Evolutionary conservation across 2,888 invertebrate genomes (phyloP), one percentile per base, ranked within the genome.

Genomic region (Pantelozetes paolii): DNA sequence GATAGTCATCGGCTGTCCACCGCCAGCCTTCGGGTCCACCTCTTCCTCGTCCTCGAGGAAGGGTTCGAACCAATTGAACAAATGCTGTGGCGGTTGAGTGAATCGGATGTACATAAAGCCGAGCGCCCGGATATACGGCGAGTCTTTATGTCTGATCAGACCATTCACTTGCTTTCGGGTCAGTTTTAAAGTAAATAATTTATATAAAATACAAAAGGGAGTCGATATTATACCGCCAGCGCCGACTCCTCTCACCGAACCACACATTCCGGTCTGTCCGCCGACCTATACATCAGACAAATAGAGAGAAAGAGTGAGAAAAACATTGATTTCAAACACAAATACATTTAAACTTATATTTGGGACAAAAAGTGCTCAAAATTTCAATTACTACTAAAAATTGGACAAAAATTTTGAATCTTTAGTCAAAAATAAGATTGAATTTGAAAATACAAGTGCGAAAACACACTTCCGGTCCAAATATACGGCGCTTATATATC

Each of bases 221-320:
- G 98, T 97, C n/a, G 97, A 97, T 26, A 99, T 98, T 76, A 99
- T 98, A 71, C 99, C 99, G 72, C 99, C 99, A 54, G 98, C 98
- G 50, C 99, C 99, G 40, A 99, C 99, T 36, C 99, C 99, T 77
- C 99, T 88, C 8, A 97, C 94, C 91, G 93, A 82, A 82, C 99
- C 99, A 88, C 99, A 99, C 98, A 99, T 99, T 82, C 99, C 99
- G 36, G 97, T 98, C 85, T 98, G 97, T 64, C 97, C 97, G 64
- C 75, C 64, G n/a, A 75, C 67, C 75, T 75, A 28, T 45, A 54
- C 45, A 28, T 72, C 18, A 54, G 20, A 69, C 2, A 30, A 13
- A 69, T 23, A 42, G 36, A 28, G 36, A 36, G n/a, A 30, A 40
- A 70, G 5, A 45, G 64, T 70, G 28, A 62, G 23, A 15, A 3